Evolutionary conservation across 2,888 invertebrate species (phyloP), one percentile per base, ranked within the genome.

Genomic region (Electrophaes corylata): DNA sequence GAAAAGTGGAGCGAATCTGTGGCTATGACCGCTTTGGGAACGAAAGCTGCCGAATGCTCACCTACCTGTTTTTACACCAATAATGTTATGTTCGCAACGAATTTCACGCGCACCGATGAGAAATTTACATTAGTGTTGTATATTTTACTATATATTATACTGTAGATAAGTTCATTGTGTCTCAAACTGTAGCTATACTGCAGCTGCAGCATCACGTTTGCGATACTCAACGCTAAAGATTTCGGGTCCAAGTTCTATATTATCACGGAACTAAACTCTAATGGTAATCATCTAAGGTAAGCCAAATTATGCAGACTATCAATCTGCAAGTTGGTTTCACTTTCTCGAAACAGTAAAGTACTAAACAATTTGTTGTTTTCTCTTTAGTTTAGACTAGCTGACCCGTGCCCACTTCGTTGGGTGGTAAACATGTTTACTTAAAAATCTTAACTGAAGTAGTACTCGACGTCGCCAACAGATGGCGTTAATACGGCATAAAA

Each of bases 1-100:
- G 69, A 77, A 83, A 84, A 81, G 79, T 83, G 71, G 79, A 79
- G 71, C 78, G 71, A 77, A 74, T 73, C 71, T 69, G 69, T 62
- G 60, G 58, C 68, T 70, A 67, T 73, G 67, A 64, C 65, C 67
- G 66, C 70, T 72, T 77, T 74, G 69, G 67, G 69, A 70, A 79
- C 69, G 82, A 84, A 83, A 83, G 81, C 74, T 72, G 71, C 71
- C 74, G 67, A 78, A 74, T 57, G 23, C 40, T 57, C 40, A 57
- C 60, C 62, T 72, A 54, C 60, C 65, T 64, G 71, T 71, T 72
- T 73, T 76, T 72, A 69, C 69, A 67, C 71, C 64, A 62, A 65
- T 68, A 68, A 72, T 59, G 48, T 58, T 58, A 50, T 62, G 55
- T 63, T 55, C 53, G 53, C 47, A 47, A 31, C 39, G 23, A 50